Base-by-base conservation (phyloP, 1,140 invertebrate species). In the Proctacanthus coquilletti region DNA sequence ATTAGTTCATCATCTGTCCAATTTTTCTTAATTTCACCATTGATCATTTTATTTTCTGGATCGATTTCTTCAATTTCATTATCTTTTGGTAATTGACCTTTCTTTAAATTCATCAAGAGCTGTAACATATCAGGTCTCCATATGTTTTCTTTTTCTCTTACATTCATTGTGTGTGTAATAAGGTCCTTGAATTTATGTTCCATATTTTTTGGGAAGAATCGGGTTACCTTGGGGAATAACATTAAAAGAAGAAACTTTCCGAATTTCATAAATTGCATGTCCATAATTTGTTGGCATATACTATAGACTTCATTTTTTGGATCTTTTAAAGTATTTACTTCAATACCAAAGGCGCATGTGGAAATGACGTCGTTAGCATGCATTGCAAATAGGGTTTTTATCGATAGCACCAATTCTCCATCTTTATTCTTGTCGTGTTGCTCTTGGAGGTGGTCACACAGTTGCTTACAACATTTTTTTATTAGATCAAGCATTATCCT, bases 371-470 rank as follows among this genome's bases (percentile, higher is more conserved):
- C 62, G 31, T 51, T 60, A 4, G 56, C 65, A 39, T 66, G 74
- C 6, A 66, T 61, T 0, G 65, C 62, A n/a, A 57, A 60, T n/a
- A 68, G 45, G 30, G 70, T 66, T 36, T 68, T 70, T 34, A 62
- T 45, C 14, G 71, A 68, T n/a, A n/a, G 17, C 9, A 64, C 61
- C 1, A 47, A 10, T 1, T n/a, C 47, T 1, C 38, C 11, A 0
- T n/a, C 38, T 2, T 19, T 19, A 2, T 38, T 21, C 11, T 42
- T 6, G 5, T 45, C 18, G 1, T 23, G 19, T 21, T 56, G 37
- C 0, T 42, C 37, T 13, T 50, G 44, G 2, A 64, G n/a, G n/a
- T n/a, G 48, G 9, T 46, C 38, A 1, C 53, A 49, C 0, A 52
- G 49, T 31, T 64, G 52, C 3, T 47, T 38, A 3, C 54, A 51